phyloP scores from a whole-genome alignment of 2,888 invertebrate species.

The Morpho achilles region DNA sequence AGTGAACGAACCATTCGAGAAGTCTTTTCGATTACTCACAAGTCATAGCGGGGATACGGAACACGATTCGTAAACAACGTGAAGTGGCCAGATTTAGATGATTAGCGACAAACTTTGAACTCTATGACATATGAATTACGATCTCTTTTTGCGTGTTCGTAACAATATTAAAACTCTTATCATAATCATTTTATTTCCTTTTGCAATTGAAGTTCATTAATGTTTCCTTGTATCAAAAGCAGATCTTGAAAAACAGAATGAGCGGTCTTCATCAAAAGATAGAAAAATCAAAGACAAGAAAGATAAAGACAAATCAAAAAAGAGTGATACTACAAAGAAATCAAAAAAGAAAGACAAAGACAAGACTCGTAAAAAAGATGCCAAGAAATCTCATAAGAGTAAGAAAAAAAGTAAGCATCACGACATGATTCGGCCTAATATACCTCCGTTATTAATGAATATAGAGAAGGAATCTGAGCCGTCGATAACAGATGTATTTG shows the following conservation, averaged over 20 bases:
- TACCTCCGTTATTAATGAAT: conserved; percentile 70
- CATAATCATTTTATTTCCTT: neutral
- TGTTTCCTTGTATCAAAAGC: conserved; percentile 38
- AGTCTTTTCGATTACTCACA: too few relatives aligned
- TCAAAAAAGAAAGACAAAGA: conserved; percentile 63
- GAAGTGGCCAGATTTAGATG: too few relatives aligned
- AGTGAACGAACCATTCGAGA: too few relatives aligned
- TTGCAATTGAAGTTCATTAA: neutral
- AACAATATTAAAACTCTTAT: too few relatives aligned
- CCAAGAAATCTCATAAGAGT: conserved; percentile 65
- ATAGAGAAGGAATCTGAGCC: conserved; percentile 71
- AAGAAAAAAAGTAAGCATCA: conserved; percentile 66
- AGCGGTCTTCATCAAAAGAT: conserved; percentile 63
- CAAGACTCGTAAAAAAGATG: conserved; percentile 55
- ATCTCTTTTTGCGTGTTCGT: too few relatives aligned
- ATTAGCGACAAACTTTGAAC: too few relatives aligned
- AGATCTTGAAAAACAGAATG: conserved; percentile 51
- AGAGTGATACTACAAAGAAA: conserved; percentile 52
- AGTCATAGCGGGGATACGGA: too few relatives aligned
- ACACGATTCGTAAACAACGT: too few relatives aligned
- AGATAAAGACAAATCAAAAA: conserved; percentile 59
- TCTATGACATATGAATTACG: too few relatives aligned
- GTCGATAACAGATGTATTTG: conserved; percentile 82
- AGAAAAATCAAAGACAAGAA: conserved; percentile 62
- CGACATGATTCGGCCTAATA: conserved; percentile 65